A percentile compares a stretch with the other conserved stretches of the same genome.
phyloP scores from a whole-genome alignment of 2,888 invertebrate genomes.

The Drosophila rubida region DNA sequence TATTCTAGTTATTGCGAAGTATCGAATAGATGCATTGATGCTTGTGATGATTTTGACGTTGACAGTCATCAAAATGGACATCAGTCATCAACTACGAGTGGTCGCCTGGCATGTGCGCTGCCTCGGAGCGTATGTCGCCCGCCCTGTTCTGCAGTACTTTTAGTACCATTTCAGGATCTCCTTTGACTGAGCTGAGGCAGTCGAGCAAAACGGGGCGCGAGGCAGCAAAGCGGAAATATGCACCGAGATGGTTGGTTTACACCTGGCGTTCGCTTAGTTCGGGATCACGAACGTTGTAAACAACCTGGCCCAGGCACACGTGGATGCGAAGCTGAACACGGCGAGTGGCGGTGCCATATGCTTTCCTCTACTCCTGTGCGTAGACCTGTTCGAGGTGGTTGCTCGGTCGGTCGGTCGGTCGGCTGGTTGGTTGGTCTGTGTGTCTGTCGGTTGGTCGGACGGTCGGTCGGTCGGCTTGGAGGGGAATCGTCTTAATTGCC shows the following conservation, averaged over 20 bases:
- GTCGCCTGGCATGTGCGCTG: constrained; percentile 52
- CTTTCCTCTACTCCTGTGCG: background rate
- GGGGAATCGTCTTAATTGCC: constrained; percentile 67
- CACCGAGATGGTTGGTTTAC: constrained; percentile 61
- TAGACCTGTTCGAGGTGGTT: constrained; percentile 6
- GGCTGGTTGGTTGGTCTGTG: constrained; percentile 1
- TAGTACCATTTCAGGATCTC: background rate
- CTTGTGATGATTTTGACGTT: constrained; percentile 28
- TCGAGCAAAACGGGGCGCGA: constrained; percentile 54
- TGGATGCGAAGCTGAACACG: constrained; percentile 32
- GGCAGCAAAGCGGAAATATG: constrained; percentile 72
- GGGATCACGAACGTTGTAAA: constrained; percentile 41
- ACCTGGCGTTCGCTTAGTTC: constrained; percentile 57
- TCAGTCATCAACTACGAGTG: constrained; percentile 40
- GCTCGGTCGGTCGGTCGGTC: constrained; percentile 4
- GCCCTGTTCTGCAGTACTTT: background rate
- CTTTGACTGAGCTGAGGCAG: constrained; percentile 41
- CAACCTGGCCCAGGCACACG: constrained; percentile 56
- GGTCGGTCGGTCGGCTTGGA: constrained; percentile 21
- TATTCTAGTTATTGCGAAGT: background rate
- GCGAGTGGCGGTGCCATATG: constrained; percentile 45
- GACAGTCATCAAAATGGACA: constrained; percentile 52
- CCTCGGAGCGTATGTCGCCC: background rate
- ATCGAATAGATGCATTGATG: background rate
- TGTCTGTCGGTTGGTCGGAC: constrained; percentile 15